Evolutionary conservation across 2,888 invertebrate species (phyloP).

Genomic region (Drosophila neonasuta): DNA sequence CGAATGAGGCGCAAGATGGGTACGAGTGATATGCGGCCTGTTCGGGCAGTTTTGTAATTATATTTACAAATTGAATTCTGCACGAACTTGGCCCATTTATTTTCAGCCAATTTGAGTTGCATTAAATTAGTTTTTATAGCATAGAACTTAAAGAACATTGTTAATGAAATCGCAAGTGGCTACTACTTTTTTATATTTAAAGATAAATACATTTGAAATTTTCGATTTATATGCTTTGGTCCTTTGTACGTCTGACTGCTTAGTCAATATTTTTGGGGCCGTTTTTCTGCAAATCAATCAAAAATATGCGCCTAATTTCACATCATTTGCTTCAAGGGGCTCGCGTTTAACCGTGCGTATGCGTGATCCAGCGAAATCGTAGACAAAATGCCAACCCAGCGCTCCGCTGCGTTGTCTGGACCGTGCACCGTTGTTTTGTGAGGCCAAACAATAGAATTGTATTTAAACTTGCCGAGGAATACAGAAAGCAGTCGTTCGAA

Average conservation of each 20-base stretch:
- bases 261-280: conserved; percentile 3
- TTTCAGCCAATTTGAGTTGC: conserved; percentile 13
- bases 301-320: conserved; percentile 52
- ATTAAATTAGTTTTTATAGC: neutral
- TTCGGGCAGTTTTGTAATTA: conserved; percentile 34
- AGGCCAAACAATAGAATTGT: conserved; percentile 52
- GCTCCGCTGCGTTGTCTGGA: conserved; percentile 38
- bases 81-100: conserved; percentile 49
- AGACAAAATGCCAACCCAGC: conserved; percentile 29
- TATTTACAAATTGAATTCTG: conserved; percentile 43
- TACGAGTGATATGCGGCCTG: conserved; percentile 11
- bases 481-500: conserved; percentile 10
- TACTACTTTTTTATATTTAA: neutral
- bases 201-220: conserved; percentile 8
- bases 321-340: conserved; percentile 31
- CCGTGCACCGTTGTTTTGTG: conserved; percentile 40
- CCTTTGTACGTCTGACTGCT: conserved; percentile 13
- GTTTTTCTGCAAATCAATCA: conserved; percentile 38
- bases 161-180: neutral
- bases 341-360: conserved; percentile 55
- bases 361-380: conserved; percentile 47
- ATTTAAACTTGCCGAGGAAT: conserved; percentile 40
- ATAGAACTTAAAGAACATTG: neutral
- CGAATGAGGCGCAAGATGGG: conserved; percentile 28
- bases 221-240: conserved; percentile 6